Conservation (phyloP, 2,888 invertebrate genomes). For the Dicyrtomina minuta region DNA sequence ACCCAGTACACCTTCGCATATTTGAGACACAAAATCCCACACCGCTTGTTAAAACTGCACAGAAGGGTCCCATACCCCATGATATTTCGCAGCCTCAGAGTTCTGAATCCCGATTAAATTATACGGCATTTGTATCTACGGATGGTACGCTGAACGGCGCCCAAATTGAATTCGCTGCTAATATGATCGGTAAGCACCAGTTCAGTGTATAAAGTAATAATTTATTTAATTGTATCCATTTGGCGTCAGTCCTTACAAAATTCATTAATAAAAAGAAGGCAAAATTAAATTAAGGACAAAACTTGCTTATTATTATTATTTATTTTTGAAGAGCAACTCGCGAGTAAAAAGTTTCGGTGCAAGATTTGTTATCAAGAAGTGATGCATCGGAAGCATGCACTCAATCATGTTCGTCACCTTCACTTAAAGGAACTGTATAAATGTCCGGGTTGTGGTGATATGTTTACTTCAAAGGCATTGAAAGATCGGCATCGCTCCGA, state of each 20-base stretch:
- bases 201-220: not conserved
- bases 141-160: not conserved
- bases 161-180: not conserved
- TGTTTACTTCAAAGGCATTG: not conserved
- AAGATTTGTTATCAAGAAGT: not conserved
- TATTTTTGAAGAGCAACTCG: too few relatives aligned
- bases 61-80: too few relatives aligned
- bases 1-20: too few relatives aligned
- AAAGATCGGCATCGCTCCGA: not conserved
- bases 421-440: conserved; percentile 10
- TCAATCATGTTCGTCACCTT: conserved; percentile 11
- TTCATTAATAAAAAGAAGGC: too few relatives aligned
- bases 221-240: too few relatives aligned
- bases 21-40: not conserved
- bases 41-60: too few relatives aligned
- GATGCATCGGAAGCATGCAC: not conserved
- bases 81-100: not conserved
- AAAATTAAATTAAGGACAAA: too few relatives aligned
- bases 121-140: not conserved
- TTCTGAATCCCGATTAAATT: too few relatives aligned
- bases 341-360: conserved; percentile 2
- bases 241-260: too few relatives aligned
- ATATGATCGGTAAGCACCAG: not conserved
- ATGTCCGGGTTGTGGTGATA: not conserved
- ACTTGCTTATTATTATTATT: too few relatives aligned